A percentile compares a stretch with the other conserved stretches of the same genome.
phyloP scores from a whole-genome alignment of 2,797 vertebrate genomes.

The Onychomys arenicola region DNA sequence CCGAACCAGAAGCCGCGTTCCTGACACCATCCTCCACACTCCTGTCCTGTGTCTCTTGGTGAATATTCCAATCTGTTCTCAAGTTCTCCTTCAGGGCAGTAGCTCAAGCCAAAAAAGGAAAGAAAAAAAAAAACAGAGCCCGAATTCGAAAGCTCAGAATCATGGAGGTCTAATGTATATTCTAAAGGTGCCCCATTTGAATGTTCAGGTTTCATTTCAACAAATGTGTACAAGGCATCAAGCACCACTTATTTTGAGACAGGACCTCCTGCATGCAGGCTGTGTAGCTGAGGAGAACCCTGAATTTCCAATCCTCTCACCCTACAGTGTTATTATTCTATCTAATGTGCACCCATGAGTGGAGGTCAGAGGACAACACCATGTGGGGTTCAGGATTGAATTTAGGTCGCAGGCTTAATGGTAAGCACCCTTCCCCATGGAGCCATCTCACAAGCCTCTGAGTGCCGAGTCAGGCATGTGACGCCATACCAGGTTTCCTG shows the following conservation, averaged over 20 bases:
- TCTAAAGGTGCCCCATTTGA: neutral
- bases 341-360: neutral
- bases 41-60: slow-evolving; percentile 31
- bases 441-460: neutral
- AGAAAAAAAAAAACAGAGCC: neutral
- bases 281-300: neutral
- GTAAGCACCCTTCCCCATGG: neutral
- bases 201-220: neutral
- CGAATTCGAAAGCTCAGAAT: neutral
- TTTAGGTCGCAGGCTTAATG: neutral
- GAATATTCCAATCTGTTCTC: slow-evolving; percentile 36
- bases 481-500: neutral
- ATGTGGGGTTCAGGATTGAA: neutral
- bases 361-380: neutral
- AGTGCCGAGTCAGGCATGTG: neutral
- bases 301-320: neutral
- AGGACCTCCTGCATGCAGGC: neutral
- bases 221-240: neutral
- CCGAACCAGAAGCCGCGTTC: slow-evolving; percentile 50
- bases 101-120: neutral
- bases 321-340: neutral
- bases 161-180: neutral
- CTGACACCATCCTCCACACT: neutral
- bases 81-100: slow-evolving; percentile 42
- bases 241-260: neutral